Evolutionary conservation across 2,113 vertebrate species (phyloP), one percentile per base, ranked within the genome.

Genomic region (Camelus bactrianus): DNA sequence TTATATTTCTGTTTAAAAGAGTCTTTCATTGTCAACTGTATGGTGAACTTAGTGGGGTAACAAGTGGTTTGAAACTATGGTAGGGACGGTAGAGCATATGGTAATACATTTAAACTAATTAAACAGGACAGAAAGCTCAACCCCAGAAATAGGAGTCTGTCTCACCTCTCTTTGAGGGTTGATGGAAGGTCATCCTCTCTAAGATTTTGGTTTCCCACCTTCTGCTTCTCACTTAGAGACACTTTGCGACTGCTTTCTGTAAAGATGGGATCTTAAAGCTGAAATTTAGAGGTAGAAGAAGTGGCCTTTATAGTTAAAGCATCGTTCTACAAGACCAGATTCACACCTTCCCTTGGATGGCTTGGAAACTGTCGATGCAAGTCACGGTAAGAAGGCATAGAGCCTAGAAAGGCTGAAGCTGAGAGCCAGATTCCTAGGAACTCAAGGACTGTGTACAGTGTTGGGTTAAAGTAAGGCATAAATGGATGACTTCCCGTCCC

Each of bases 301-400:
- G 24, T 86, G 86, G 54, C 67, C 93, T 87, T 92, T 79, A 91
- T 13, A 93, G 52, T 64, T 48, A 84, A 92, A 64, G n/a, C 72
- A 92, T 50, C 32, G 8, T 56, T 26, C n/a, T 64, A 20, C 26
- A 58, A 85, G 85, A 70, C 60, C 46, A 46, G 35, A 60, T 97
- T 89, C 84, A 73, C 50, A 92, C 89, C 77, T 92, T 89, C 42
- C 48, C 24, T 24, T 64, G 54, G n/a, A 67, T 75, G 50, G 30
- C 86, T 70, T 81, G 72, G 72, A 90, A 92, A 81, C 15, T 30
- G 56, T 64, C 32, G 3, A 50, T 58, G 42, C 46, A 58, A 93
- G 76, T 28, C 80, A 85, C 9, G 15, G 80, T 56, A 82, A 76
- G 52, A 92, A 80, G 64, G 50, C 22, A 9, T 22, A 8, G 50